phyloP scores from a whole-genome alignment of 2,888 invertebrate genomes.

The Cryptocephalus moraei region DNA sequence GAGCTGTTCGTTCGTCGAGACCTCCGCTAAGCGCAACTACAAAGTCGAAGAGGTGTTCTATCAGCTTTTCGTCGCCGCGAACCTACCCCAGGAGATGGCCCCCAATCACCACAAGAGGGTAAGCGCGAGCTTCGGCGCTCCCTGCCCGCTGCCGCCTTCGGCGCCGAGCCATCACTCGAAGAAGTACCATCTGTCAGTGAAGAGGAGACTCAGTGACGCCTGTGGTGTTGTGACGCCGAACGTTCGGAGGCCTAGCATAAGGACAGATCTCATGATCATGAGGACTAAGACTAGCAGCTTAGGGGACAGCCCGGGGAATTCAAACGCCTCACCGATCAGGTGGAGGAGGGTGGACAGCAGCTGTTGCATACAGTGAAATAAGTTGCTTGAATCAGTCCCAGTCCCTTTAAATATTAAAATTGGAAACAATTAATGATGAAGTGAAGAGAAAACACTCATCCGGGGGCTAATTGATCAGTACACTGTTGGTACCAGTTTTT shows the following conservation, averaged over 20 bases:
- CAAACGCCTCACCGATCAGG: constrained; percentile 40
- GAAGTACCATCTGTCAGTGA: constrained; percentile 70
- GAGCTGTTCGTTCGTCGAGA: constrained; percentile 69
- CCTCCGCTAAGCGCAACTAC: constrained; percentile 71
- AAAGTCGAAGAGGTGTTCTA: constrained; percentile 78
- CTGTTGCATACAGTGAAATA: constrained; percentile 26
- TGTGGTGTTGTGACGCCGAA: constrained; percentile 85
- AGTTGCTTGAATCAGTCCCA: background rate
- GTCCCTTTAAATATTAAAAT: background rate
- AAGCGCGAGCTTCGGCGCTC: constrained; percentile 64
- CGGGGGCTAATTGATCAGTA: no score
- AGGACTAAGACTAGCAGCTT: constrained; percentile 70
- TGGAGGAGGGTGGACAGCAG: constrained; percentile 27
- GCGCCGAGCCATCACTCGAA: constrained; percentile 56
- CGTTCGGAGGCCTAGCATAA: constrained; percentile 74
- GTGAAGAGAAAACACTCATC: no score
- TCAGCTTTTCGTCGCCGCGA: constrained; percentile 72
- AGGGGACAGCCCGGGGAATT: constrained; percentile 51
- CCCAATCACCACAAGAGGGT: constrained; percentile 78
- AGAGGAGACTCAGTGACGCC: constrained; percentile 73
- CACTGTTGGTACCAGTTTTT: no score
- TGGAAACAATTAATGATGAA: background rate
- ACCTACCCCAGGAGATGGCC: constrained; percentile 80
- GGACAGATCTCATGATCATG: constrained; percentile 82
- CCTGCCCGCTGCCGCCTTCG: constrained; percentile 61